These are phyloP conservation scores for fruit fly (Drosophila melanogaster) DNA, from an alignment of 1,140 invertebrate species.

Conservation along the genomic window DNA sequence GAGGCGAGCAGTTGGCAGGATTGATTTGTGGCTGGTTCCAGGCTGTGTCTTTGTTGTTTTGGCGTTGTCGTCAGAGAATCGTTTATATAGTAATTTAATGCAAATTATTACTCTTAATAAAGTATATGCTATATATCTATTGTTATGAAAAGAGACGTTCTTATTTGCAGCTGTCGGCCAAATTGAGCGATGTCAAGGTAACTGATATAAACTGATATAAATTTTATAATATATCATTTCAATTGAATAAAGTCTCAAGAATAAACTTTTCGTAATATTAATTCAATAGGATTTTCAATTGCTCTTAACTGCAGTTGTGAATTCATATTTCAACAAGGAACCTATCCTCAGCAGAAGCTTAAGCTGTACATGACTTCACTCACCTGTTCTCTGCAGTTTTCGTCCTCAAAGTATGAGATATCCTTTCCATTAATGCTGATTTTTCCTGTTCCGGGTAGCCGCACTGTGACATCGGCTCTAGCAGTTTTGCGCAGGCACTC, in stretches of 20 bases:
- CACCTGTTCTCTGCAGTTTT: constrained; percentile 91
- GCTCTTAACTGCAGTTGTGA: too few species aligned
- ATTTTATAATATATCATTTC: too few species aligned
- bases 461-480: constrained; percentile 88
- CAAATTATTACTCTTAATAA: constrained; percentile 60
- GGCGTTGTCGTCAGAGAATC: constrained; percentile 70
- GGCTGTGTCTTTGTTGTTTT: constrained; percentile 80
- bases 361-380: constrained; percentile 61
- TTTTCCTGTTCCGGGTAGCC: constrained; percentile 91
- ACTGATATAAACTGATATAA: too few species aligned
- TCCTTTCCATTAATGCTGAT: constrained; percentile 92
- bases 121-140: constrained; percentile 52
- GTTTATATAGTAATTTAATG: constrained; percentile 68
- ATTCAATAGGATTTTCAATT: too few species aligned
- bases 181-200: not conserved
- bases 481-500: constrained; percentile 90
- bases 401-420: constrained; percentile 90
- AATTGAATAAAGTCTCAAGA: too few species aligned
- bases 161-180: not conserved
- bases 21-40: constrained; percentile 77
- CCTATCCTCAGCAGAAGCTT: too few species aligned
- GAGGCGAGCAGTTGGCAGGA: constrained; percentile 68
- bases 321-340: too few species aligned
- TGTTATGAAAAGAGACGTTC: constrained; percentile 25
- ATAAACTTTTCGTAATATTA: too few species aligned